Conservation (phyloP, 2,797 vertebrate species). For the Fundulus diaphanus region DNA sequence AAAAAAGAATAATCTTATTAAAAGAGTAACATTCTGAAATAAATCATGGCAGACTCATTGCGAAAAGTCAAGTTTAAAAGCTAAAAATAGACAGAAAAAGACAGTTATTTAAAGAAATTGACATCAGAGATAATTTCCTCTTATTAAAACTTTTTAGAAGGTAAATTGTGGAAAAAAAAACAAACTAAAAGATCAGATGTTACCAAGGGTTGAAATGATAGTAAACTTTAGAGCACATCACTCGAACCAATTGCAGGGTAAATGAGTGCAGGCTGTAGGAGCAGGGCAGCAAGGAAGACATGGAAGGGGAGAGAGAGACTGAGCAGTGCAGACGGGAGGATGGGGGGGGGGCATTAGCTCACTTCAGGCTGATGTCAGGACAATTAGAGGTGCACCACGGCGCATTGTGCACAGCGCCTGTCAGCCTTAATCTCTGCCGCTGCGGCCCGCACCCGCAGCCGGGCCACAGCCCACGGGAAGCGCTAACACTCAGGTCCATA, state of each 20-base stretch:
- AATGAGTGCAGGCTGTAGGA: constrained; percentile 62
- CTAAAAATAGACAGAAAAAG: constrained; percentile 26
- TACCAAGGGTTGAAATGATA: constrained; percentile 35
- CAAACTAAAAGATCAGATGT: background rate
- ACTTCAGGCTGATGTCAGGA: constrained; percentile 86
- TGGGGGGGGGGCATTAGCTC: constrained; percentile 81
- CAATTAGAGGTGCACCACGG: constrained; percentile 87
- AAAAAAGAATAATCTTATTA: constrained; percentile 16
- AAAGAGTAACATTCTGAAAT: background rate
- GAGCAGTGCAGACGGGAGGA: constrained; percentile 65
- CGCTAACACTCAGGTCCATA: constrained; percentile 88
- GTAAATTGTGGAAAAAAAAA: constrained; percentile 10
- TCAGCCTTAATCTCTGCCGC: constrained; percentile 89
- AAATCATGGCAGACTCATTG: constrained; percentile 19
- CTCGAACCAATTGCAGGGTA: constrained; percentile 38
- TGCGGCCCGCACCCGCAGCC: constrained; percentile 81
- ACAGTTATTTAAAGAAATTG: constrained; percentile 3
- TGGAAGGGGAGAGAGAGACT: constrained; percentile 20
- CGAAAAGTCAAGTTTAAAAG: constrained; percentile 33
- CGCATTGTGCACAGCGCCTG: constrained; percentile 84
- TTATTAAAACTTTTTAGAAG: constrained; percentile 20
- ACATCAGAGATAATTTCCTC: constrained; percentile 20
- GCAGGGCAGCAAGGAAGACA: constrained; percentile 11
- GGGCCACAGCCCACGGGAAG: constrained; percentile 89
- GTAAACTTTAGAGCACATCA: constrained; percentile 19